These are phyloP conservation scores for Priocnemis perturbator DNA, from an alignment of 2,888 invertebrate genomes.

Conservation along the genomic window DNA sequence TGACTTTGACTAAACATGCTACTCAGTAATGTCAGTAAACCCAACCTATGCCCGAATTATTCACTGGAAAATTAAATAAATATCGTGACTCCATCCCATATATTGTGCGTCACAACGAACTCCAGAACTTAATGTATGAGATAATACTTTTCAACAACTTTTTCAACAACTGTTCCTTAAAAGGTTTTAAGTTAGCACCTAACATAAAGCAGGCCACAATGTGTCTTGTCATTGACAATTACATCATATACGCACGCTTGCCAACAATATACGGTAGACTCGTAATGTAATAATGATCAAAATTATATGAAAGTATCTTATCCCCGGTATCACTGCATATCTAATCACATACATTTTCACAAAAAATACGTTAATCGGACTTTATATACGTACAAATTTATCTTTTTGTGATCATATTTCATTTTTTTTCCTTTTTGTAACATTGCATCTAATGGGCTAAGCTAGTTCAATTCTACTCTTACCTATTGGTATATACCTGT, in stretches of 20 bases:
- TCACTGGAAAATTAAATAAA: background rate
- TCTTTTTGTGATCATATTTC: slow-evolving; percentile 37
- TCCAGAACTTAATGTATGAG: background rate
- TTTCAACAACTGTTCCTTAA: slow-evolving; percentile 18
- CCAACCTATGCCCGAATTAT: background rate
- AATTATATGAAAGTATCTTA: slow-evolving; percentile 29
- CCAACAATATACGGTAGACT: slow-evolving; percentile 1
- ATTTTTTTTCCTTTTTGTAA: slow-evolving; percentile 37
- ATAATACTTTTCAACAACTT: background rate
- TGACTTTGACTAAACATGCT: background rate
- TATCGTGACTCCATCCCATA: background rate
- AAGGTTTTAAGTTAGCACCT: slow-evolving; percentile 38
- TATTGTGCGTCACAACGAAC: slow-evolving; percentile 4
- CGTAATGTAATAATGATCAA: slow-evolving; percentile 14
- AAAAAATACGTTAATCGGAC: slow-evolving; percentile 54
- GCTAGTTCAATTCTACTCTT: slow-evolving; percentile 52
- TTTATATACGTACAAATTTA: slow-evolving; percentile 53
- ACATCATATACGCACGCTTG: background rate
- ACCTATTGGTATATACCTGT: slow-evolving; percentile 41
- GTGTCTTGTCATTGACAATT: slow-evolving; percentile 34
- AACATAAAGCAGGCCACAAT: slow-evolving; percentile 38
- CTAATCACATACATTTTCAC: slow-evolving; percentile 18
- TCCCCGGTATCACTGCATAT: slow-evolving; percentile 14
- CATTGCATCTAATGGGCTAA: slow-evolving; percentile 51
- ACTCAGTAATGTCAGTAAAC: no score